Evolutionary conservation across 2,797 vertebrate genomes (phyloP).

Genomic region (Epinephelus coioides): DNA sequence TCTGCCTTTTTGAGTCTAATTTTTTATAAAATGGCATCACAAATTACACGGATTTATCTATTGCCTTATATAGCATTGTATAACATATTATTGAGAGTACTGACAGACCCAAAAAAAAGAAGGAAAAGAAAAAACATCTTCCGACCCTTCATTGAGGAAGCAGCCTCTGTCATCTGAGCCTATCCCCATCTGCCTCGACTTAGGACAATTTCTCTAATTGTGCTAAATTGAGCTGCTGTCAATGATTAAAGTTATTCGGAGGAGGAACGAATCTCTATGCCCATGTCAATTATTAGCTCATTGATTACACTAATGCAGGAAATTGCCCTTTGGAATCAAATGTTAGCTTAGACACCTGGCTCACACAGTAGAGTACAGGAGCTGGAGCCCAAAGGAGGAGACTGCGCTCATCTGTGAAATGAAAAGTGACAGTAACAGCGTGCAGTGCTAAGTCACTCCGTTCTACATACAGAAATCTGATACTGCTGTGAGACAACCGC

Average conservation of each 20-base stretch:
- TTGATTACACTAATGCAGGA: constrained; percentile 96
- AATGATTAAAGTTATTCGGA: constrained; percentile 94
- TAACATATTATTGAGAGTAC: background rate
- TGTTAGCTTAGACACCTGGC: constrained; percentile 91
- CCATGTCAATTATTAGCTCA: constrained; percentile 92
- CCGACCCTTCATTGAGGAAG: constrained; percentile 13
- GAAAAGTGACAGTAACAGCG: constrained; percentile 65
- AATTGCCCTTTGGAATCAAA: constrained; percentile 92
- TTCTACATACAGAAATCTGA: constrained; percentile 19
- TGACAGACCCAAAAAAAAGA: background rate
- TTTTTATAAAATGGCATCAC: background rate
- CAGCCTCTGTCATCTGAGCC: constrained; percentile 75
- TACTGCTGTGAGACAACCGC: constrained; percentile 15
- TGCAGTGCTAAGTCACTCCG: constrained; percentile 29
- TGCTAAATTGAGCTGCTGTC: constrained; percentile 91
- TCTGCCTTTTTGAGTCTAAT: background rate
- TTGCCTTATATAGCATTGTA: background rate
- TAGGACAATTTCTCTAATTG: constrained; percentile 94
- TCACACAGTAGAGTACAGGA: constrained; percentile 85
- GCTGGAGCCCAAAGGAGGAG: constrained; percentile 71
- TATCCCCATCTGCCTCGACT: constrained; percentile 91
- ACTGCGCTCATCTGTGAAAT: constrained; percentile 53
- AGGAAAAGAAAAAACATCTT: background rate
- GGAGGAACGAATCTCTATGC: constrained; percentile 90
- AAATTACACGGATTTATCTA: background rate